These are phyloP conservation scores for Apteryx owenii DNA, from an alignment of 2,113 vertebrate species.

Conservation along the genomic window DNA sequence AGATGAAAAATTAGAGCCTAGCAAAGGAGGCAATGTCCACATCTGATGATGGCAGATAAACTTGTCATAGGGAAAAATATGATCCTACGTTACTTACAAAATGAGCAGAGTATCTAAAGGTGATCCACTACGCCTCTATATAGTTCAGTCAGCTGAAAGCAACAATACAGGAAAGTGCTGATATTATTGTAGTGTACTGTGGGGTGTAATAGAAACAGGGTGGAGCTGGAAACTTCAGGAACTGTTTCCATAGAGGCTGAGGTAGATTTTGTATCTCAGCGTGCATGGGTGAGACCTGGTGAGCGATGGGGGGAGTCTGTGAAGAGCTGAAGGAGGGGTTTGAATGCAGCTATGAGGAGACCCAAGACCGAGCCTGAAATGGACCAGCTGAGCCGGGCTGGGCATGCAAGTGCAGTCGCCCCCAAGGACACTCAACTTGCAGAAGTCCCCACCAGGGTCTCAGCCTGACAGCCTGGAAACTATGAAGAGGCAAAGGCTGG, in stretches of 20 bases:
- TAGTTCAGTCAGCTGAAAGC: not conserved
- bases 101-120: not conserved
- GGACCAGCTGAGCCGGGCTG: not conserved
- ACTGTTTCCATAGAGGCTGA: not conserved
- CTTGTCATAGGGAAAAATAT: not conserved
- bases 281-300: not conserved
- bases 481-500: too few relatives aligned
- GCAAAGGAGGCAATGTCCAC: not conserved
- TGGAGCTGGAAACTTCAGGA: not conserved
- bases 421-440: not conserved
- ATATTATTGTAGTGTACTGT: not conserved
- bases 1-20: not conserved
- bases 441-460: too few relatives aligned
- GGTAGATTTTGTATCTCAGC: not conserved
- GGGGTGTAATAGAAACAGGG: not conserved
- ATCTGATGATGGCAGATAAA: not conserved
- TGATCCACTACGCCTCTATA: not conserved
- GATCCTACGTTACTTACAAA: not conserved
- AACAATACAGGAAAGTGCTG: not conserved
- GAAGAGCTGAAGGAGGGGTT: not conserved
- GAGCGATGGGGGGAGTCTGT: not conserved
- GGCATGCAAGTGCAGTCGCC: too few relatives aligned
- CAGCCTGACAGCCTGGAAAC: too few relatives aligned
- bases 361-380: fast-evolving
- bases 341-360: not conserved